Evolutionary conservation across 2,888 invertebrate species (phyloP).

Genomic region (Desoria tigrina): DNA sequence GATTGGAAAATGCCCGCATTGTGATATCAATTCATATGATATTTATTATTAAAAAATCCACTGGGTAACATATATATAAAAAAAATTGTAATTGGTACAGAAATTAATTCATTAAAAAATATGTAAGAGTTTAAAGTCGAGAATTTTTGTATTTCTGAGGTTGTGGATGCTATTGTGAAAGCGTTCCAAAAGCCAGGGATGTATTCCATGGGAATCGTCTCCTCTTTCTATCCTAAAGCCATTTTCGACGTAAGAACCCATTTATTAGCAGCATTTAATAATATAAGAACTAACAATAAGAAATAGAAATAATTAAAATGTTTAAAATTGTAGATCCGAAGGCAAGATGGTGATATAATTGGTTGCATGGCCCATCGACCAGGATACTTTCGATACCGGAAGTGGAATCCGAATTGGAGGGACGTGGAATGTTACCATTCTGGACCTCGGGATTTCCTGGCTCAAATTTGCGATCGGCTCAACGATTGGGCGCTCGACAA

Average conservation of each 20-base stretch:
- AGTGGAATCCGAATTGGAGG: conserved; percentile 17
- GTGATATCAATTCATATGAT: no score
- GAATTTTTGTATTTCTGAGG: no score
- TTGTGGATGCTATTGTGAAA: conserved; percentile 60
- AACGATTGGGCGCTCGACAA: conserved; percentile 65
- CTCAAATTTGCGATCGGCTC: conserved; percentile 61
- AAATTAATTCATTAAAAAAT: no score
- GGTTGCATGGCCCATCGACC: conserved; percentile 75
- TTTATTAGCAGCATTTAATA: not conserved
- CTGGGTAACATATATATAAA: no score
- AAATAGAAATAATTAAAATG: no score
- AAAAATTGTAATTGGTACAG: no score
- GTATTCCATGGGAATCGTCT: conserved; percentile 68
- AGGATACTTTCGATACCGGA: conserved; percentile 18
- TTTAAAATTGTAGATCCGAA: conserved; percentile 29
- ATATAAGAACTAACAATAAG: no score
- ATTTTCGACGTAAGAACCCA: conserved; percentile 67
- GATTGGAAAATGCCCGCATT: no score
- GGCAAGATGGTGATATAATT: conserved; percentile 64
- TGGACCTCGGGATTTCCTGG: conserved; percentile 59
- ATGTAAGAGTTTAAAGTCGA: no score
- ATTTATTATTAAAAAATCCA: no score
- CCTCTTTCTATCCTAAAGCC: conserved; percentile 72
- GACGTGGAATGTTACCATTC: conserved; percentile 57
- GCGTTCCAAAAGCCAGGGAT: conserved; percentile 67